Evolutionary conservation across 1,140 invertebrate species (phyloP), one percentile per base, ranked within the genome.

Genomic region (Drosophila mayri): DNA sequence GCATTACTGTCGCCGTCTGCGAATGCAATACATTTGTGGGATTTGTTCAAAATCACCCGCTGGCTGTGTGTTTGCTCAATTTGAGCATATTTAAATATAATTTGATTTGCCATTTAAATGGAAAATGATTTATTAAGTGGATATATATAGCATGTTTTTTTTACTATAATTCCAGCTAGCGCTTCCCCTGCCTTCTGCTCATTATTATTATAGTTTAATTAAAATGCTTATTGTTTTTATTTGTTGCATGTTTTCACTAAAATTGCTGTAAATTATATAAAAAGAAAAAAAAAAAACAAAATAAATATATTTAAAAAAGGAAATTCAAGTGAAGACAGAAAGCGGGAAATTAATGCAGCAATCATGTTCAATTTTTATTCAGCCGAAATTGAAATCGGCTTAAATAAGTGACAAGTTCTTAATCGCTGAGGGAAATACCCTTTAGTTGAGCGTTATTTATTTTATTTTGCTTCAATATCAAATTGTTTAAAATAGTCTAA

Each of bases 131-230:
- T 84, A 84, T 80, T 80, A 67, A 79, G 61, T 35, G 11, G 32
- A 11, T 32, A 11, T 32, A 11, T 14, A 8, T 28, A 30, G 50
- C 10, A 18, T 46, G 10, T 11, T 62, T 71, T 35, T 35, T 47
- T n/a, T 38, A 18, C 37, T 32, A 32, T 71, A n/a, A 55, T 71
- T 71, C 46, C 18, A 38, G 16, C 2, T 35, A 47, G 41, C 37
- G 32, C 28, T 16, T 37, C 20, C 16, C 20, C 40, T 14, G 47
- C 47, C 64, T 40, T 47, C 35, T 72, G 68, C 54, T 54, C 43
- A 62, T 81, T 81, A 55, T 77, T 81, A 77, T 86, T 85, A 57
- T 82, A 63, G 72, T 82, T 87, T 87, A 87, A 85, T 87, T 85
- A 79, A 85, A 87, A 87, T 87, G 82, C 78, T 85, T 81, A 82